Evolutionary conservation across 2,797 vertebrate species (phyloP).

Genomic region (Danio tinwini): DNA sequence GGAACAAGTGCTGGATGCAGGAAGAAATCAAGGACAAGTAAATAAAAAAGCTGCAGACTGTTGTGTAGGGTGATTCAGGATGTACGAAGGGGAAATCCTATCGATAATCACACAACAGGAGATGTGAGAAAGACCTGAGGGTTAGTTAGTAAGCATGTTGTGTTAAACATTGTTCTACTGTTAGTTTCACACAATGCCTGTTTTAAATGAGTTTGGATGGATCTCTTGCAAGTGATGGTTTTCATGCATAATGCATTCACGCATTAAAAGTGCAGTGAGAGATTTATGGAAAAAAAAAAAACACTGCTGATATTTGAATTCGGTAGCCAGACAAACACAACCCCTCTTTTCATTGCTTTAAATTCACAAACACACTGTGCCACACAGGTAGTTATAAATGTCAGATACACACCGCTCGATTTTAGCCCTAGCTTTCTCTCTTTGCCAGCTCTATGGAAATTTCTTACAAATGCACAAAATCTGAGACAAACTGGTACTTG

Average conservation of each 20-base stretch:
- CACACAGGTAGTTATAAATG: too few relatives aligned
- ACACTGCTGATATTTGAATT: too few relatives aligned
- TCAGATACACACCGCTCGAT: too few relatives aligned
- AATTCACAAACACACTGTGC: too few relatives aligned
- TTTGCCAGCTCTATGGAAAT: too few relatives aligned
- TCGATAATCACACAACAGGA: conserved; percentile 59
- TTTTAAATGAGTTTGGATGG: not conserved
- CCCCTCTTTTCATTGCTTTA: too few relatives aligned
- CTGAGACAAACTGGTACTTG: too few relatives aligned
- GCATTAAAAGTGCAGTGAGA: not conserved
- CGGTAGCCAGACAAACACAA: too few relatives aligned
- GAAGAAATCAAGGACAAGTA: conserved; percentile 49
- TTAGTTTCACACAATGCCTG: not conserved
- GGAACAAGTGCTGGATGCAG: conserved; percentile 49
- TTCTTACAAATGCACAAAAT: too few relatives aligned
- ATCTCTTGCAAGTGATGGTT: not conserved
- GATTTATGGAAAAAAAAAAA: too few relatives aligned
- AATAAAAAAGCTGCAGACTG: conserved; percentile 26
- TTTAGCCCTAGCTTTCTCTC: too few relatives aligned
- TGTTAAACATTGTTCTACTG: not conserved
- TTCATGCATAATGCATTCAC: not conserved
- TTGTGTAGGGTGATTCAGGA: conserved; percentile 56
- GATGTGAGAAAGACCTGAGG: conserved; percentile 3
- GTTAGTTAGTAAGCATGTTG: conserved; percentile 1
- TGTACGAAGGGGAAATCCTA: conserved; percentile 63